phyloP scores from a whole-genome alignment of 2,888 invertebrate genomes.

The Parnassius orleans region DNA sequence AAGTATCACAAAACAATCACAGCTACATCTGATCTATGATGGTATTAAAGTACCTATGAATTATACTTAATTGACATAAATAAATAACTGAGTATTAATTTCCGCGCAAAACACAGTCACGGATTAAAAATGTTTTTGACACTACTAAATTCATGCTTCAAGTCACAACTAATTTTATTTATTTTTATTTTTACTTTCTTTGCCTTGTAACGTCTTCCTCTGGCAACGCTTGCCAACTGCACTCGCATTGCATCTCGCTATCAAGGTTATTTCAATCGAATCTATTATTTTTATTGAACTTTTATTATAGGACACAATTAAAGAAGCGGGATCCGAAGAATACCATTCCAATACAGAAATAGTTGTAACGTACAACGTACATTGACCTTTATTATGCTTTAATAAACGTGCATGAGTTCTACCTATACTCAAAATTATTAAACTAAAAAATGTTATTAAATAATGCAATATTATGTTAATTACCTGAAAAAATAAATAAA shows the following conservation, averaged over 20 bases:
- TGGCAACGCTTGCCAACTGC: constrained; percentile 52
- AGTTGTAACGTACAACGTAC: too few relatives aligned
- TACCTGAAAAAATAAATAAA: too few relatives aligned
- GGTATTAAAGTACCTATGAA: neutral
- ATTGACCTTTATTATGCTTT: too few relatives aligned
- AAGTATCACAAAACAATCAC: neutral
- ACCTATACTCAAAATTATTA: too few relatives aligned
- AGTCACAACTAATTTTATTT: constrained; percentile 6
- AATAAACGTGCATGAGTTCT: too few relatives aligned
- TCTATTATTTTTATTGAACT: constrained; percentile 46
- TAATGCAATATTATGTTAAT: too few relatives aligned
- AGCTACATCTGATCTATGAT: neutral
- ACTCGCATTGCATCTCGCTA: constrained; percentile 44
- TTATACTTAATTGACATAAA: neutral
- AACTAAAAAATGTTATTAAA: too few relatives aligned
- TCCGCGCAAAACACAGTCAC: neutral
- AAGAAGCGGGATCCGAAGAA: neutral
- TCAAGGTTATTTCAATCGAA: constrained; percentile 64
- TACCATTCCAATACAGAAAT: neutral
- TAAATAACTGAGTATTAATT: neutral
- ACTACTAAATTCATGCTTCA: constrained; percentile 11
- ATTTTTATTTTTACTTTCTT: constrained; percentile 12
- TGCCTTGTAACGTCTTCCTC: constrained; percentile 29
- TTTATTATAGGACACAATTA: constrained; percentile 37
- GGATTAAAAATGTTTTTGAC: constrained; percentile 16